phyloP scores from a whole-genome alignment of 2,888 invertebrate genomes.

The Tachina lurida region DNA sequence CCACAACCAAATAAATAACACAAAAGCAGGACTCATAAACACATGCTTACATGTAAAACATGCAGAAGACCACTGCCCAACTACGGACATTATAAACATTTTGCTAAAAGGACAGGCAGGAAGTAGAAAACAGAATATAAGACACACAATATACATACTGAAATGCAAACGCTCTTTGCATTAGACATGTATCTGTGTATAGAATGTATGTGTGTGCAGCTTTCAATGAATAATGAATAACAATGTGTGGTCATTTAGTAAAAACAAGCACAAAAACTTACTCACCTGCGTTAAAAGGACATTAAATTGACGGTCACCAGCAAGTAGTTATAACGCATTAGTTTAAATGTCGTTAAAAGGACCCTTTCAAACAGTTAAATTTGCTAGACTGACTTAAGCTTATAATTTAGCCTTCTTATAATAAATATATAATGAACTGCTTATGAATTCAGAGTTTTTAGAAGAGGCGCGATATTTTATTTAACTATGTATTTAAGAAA shows the following conservation, averaged over 20 bases:
- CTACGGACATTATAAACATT: not conserved
- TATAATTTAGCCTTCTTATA: too few species aligned
- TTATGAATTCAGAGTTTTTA: not conserved
- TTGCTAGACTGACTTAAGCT: not conserved
- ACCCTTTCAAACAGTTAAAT: not conserved
- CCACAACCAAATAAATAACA: conserved; percentile 2
- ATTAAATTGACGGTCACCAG: not conserved
- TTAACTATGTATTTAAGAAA: too few species aligned
- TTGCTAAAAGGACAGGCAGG: conserved; percentile 10
- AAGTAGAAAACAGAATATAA: not conserved
- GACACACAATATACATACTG: not conserved
- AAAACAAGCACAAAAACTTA: conserved; percentile 13
- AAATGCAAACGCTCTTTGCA: not conserved
- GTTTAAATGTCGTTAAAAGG: not conserved
- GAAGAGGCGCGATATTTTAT: not conserved
- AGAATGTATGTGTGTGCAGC: not conserved
- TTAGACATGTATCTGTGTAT: not conserved
- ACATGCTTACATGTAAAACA: conserved; percentile 6
- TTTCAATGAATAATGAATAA: conserved; percentile 37
- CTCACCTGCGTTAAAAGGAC: not conserved
- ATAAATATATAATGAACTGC: not conserved
- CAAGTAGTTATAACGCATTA: not conserved
- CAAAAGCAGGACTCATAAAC: not conserved
- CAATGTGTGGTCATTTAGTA: conserved; percentile 44
- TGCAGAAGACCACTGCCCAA: not conserved